A percentile compares a stretch with the other conserved stretches of the same genome.
phyloP scores from a whole-genome alignment of 2,888 invertebrate genomes.

The Drosophila recens region DNA sequence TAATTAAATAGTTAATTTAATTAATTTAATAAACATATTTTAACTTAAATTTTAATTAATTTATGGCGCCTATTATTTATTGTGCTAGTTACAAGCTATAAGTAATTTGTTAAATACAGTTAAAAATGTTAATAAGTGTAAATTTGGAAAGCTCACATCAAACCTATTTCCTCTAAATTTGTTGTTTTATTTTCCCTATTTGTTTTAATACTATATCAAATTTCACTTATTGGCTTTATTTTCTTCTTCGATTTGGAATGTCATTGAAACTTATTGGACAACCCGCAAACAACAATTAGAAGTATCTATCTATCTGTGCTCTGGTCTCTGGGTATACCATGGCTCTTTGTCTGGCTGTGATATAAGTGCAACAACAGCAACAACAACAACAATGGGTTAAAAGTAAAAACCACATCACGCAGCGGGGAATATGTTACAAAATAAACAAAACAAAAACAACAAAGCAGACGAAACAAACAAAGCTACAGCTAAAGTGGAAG shows the following conservation, averaged over 20 bases:
- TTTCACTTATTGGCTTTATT: neutral
- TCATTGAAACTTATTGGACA: slow-evolving; percentile 30
- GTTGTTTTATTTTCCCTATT: neutral
- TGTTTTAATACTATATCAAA: neutral
- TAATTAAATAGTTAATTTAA: too few species aligned
- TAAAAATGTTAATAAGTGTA: too few species aligned
- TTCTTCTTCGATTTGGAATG: neutral
- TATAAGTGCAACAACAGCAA: slow-evolving; percentile 34
- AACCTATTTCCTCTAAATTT: neutral
- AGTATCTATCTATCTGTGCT: too few species aligned
- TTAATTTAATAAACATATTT: too few species aligned
- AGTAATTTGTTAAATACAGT: too few species aligned
- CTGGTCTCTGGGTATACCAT: slow-evolving; percentile 20
- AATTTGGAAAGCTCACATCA: too few species aligned
- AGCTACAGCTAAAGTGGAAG: slow-evolving; percentile 30
- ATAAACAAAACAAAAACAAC: slow-evolving; percentile 45
- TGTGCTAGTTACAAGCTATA: too few species aligned
- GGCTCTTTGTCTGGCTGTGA: slow-evolving; percentile 39
- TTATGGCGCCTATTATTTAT: too few species aligned
- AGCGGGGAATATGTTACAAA: slow-evolving; percentile 61
- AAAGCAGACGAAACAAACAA: slow-evolving; percentile 38
- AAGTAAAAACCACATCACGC: slow-evolving; percentile 56
- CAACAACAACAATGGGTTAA: slow-evolving; percentile 21
- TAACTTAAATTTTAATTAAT: too few species aligned
- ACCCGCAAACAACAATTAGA: slow-evolving; percentile 46